Evolutionary conservation across 1,140 invertebrate species (phyloP).

Genomic region (Ylistrum balloti): DNA sequence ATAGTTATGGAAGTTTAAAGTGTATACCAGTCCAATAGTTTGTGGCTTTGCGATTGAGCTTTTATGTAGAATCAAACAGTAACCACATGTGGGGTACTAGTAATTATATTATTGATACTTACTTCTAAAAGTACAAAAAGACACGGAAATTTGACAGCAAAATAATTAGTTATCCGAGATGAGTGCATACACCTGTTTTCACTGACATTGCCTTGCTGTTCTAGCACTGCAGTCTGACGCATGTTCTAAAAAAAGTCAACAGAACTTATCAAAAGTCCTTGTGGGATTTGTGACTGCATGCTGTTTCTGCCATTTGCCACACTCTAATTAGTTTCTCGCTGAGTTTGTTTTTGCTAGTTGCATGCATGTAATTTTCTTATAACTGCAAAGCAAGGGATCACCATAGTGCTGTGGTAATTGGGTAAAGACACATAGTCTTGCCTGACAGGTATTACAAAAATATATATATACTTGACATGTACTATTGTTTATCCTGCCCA

Average conservation of each 20-base stretch:
- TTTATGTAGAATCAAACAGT: too few species aligned
- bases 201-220: neutral
- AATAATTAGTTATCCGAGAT: neutral
- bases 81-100: too few species aligned
- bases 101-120: too few species aligned
- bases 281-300: slow-evolving; percentile 31
- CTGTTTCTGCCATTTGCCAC: neutral
- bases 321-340: slow-evolving; percentile 29
- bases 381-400: slow-evolving; percentile 8
- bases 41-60: too few species aligned
- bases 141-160: neutral
- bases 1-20: too few species aligned
- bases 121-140: neutral
- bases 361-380: slow-evolving; percentile 26
- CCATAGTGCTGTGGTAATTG: neutral
- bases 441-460: slow-evolving; percentile 19
- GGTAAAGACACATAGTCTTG: slow-evolving; percentile 33
- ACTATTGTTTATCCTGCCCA: neutral
- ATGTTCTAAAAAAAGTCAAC: neutral
- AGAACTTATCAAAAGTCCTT: neutral
- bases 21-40: too few species aligned
- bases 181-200: neutral
- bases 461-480: slow-evolving; percentile 34
- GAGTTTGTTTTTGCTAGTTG: slow-evolving; percentile 33
- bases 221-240: neutral